Percentiles rank a stretch among this genome's conserved stretches.
Conservation (phyloP, 2,797 vertebrate species). For the Rhynchonycteris naso region DNA sequence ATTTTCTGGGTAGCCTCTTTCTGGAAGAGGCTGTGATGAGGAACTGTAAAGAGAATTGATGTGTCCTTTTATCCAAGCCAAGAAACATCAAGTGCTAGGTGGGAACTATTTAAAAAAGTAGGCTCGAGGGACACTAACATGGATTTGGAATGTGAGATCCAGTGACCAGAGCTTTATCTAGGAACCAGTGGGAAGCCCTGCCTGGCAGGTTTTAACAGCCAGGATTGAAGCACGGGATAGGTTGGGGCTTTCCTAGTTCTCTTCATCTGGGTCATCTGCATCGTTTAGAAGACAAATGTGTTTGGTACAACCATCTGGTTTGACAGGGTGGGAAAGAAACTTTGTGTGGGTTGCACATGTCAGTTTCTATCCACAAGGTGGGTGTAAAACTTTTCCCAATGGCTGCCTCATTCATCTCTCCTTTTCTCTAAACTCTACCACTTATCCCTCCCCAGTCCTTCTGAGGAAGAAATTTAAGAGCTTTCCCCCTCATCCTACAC, state of each 20-base stretch:
- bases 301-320: not conserved
- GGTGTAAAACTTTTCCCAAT: not conserved
- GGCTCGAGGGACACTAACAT: fast-evolving
- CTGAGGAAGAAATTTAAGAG: not conserved
- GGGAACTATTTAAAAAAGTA: not conserved
- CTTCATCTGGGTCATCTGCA: not conserved
- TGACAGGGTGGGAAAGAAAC: not conserved
- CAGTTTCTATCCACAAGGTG: not conserved
- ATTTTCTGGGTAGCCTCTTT: not conserved
- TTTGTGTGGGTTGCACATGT: fast-evolving
- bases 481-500: not conserved
- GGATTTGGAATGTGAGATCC: not conserved
- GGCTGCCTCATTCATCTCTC: no score
- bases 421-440: not conserved
- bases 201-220: not conserved
- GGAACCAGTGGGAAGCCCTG: not conserved
- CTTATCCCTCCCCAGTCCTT: not conserved
- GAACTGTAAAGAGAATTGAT: not conserved
- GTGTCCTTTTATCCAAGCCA: not conserved
- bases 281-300: not conserved
- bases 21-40: not conserved
- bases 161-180: not conserved
- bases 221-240: not conserved
- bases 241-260: not conserved
- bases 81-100: not conserved